phyloP scores from a whole-genome alignment of 2,113 vertebrate genomes.

The Pseudois nayaur region DNA sequence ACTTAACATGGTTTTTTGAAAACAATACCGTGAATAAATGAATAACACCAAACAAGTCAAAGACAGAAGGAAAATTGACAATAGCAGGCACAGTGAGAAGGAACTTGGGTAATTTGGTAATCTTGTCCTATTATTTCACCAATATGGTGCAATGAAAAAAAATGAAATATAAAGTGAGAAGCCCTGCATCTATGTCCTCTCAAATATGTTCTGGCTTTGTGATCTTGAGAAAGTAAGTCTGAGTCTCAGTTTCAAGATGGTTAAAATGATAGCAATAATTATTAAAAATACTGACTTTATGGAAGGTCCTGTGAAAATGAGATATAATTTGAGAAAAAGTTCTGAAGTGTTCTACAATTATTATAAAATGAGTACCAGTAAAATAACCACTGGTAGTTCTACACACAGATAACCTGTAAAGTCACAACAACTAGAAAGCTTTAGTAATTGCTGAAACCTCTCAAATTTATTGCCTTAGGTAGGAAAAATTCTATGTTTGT shows the following conservation, averaged over 20 bases:
- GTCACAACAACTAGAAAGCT: neutral
- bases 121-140: neutral
- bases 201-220: neutral
- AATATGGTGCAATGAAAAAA: neutral
- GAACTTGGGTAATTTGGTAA: neutral
- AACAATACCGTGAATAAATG: neutral
- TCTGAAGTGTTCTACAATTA: neutral
- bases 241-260: neutral
- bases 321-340: neutral
- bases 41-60: neutral
- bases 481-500: neutral
- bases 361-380: neutral
- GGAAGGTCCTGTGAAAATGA: neutral
- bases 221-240: neutral
- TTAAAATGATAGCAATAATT: neutral
- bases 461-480: neutral
- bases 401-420: neutral
- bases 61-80: neutral
- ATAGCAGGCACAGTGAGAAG: neutral
- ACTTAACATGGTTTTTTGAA: neutral
- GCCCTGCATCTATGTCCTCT: neutral
- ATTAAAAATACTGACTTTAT: neutral
- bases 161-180: neutral
- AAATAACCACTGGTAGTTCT: neutral
- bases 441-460: slow-evolving; percentile 7